These are phyloP conservation scores for Slavum lentiscoides DNA, from an alignment of 2,888 invertebrate species.

Conservation along the genomic window DNA sequence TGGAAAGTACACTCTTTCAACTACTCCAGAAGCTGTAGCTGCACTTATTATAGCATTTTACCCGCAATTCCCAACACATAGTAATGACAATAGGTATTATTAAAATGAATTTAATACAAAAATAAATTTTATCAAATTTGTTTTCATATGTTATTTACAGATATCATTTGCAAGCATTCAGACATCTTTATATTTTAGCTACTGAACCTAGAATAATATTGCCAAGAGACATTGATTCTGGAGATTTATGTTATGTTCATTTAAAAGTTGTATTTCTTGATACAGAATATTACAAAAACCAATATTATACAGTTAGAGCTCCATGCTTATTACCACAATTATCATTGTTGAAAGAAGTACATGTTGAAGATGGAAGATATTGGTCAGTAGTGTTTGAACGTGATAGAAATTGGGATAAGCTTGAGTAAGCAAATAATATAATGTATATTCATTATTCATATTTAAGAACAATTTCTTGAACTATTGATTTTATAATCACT, in stretches of 20 bases:
- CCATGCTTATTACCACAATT: slow-evolving; percentile 87
- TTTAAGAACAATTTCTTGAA: not conserved
- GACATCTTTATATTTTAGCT: slow-evolving; percentile 94
- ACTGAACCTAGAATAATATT: slow-evolving; percentile 86
- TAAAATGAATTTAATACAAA: not conserved
- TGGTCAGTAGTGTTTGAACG: slow-evolving; percentile 86
- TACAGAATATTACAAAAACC: slow-evolving; percentile 60
- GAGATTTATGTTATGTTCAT: slow-evolving; percentile 80
- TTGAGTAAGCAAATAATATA: slow-evolving; percentile 63
- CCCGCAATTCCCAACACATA: slow-evolving; percentile 95
- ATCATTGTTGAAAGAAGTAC: slow-evolving; percentile 71
- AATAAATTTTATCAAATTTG: slow-evolving; percentile 23
- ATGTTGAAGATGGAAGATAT: slow-evolving; percentile 80
- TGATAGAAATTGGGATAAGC: slow-evolving; percentile 80
- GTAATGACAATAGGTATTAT: slow-evolving; percentile 87
- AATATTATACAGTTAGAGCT: slow-evolving; percentile 69
- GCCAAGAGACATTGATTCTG: slow-evolving; percentile 81
- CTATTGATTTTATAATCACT: not conserved
- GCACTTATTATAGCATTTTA: slow-evolving; percentile 91
- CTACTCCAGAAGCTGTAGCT: slow-evolving; percentile 82
- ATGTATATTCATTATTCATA: not conserved
- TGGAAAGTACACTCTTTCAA: slow-evolving; percentile 82
- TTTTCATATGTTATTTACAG: slow-evolving; percentile 62
- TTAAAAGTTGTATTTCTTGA: slow-evolving; percentile 66
- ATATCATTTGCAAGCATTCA: slow-evolving; percentile 94